Evolutionary conservation across 2,888 invertebrate genomes (phyloP), one percentile per base, ranked within the genome.

Genomic region (Ptychoptera albimana): DNA sequence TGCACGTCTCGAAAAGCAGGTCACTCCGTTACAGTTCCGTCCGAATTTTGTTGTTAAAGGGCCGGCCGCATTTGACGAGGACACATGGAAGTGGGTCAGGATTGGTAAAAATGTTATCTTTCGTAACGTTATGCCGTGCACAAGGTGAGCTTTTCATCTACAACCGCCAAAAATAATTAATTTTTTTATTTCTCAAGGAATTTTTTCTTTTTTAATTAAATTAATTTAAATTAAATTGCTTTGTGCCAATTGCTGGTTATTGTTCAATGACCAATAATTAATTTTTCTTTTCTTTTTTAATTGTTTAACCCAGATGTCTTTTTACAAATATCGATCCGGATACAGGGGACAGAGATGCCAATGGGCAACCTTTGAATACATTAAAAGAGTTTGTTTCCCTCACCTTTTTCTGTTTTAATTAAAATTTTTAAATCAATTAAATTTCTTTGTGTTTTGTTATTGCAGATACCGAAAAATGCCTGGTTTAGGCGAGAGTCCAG

Each of bases 281-380:
- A 23, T 34, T 29, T 42, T 29, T 39, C 6, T 9, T 32, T 13
- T 10, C 8, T 36, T 23, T 23, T 14, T 35, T 30, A 34, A 2
- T 39, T 34, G n/a, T 29, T 39, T 32, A 57, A 61, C 53, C 12
- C 54, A 77, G 78, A 55, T 82, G 82, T 54, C 60, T 77, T 8
- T 59, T 82, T 52, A 79, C 79, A 3, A 80, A 77, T 1, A 68
- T 82, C 8, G 72, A 82, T 56, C 77, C 78, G 1, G 74, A 75
- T 52, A 77, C 74, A 3, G 81, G 76, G n/a, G 60, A 64, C 3
- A 75, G 72, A 48, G 63, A 74, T 55, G 54, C 67, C 1, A 68
- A 73, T 32, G 58, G 66, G 9, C 76, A 82, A 55, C 81, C 82
- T 1, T 58, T 82, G 41, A 68, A 68, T 47, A 79, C 77, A 14